Evolutionary conservation across 2,888 invertebrate genomes (phyloP).

Genomic region (Leptothorax acervorum): DNA sequence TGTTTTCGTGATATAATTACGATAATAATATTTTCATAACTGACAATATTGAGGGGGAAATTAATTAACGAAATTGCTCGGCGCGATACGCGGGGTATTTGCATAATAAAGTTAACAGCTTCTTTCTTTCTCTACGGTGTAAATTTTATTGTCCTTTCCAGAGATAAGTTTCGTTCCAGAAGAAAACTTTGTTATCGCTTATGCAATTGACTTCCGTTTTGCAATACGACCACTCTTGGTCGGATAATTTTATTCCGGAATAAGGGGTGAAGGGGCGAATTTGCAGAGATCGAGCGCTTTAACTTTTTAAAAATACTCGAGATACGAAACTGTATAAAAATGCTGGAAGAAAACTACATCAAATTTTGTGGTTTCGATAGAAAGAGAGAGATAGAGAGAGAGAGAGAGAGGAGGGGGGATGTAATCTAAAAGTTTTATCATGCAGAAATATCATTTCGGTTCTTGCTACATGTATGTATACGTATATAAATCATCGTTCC

Average conservation of each 20-base stretch:
- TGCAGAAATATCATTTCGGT: neutral
- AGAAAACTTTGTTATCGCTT: constrained; percentile 5
- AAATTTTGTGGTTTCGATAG: neutral
- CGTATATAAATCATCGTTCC: constrained; percentile 27
- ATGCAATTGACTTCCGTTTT: constrained; percentile 13
- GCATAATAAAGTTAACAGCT: neutral
- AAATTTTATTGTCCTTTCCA: constrained; percentile 14
- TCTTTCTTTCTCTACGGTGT: neutral
- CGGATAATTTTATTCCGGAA: constrained; percentile 1
- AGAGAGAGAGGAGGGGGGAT: too few relatives aligned
- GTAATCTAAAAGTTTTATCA: constrained; percentile 12
- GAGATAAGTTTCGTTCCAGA: neutral
- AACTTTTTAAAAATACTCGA: neutral
- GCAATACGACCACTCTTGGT: neutral
- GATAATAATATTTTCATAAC: neutral
- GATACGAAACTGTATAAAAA: neutral
- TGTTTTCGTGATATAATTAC: neutral
- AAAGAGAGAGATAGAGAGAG: neutral
- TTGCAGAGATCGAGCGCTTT: neutral
- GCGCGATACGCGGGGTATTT: neutral
- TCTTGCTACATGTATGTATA: neutral
- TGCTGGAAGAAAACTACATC: neutral
- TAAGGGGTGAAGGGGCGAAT: neutral
- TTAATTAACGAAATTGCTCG: constrained; percentile 3
- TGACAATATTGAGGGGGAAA: neutral